Evolutionary conservation across 2,113 vertebrate genomes (phyloP).

Genomic region (Mesembrinibis cayennensis): DNA sequence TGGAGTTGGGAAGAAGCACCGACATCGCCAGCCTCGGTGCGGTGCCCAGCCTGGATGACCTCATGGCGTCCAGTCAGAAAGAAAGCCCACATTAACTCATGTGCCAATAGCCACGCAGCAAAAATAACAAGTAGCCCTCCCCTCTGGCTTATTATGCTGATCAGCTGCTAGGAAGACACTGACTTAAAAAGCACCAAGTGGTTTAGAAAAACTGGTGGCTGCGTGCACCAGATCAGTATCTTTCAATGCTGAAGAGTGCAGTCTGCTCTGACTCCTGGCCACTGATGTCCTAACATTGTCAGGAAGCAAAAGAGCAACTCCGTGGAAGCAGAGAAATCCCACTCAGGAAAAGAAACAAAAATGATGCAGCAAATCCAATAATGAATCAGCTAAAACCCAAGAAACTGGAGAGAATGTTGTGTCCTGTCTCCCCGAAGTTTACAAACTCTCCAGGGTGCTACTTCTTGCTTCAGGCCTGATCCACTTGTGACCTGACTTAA

Average conservation of each 20-base stretch:
- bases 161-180: neutral
- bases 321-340: neutral
- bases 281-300: neutral
- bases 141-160: neutral
- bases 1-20: neutral
- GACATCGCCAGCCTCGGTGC: rapidly evolving
- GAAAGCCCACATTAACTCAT: neutral
- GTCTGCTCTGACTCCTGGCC: neutral
- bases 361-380: neutral
- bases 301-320: neutral
- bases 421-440: neutral
- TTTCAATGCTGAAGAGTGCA: neutral
- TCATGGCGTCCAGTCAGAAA: neutral
- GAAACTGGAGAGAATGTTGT: neutral
- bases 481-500: neutral
- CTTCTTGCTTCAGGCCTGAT: neutral
- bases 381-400: neutral
- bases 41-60: neutral
- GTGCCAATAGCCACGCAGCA: neutral
- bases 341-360: neutral
- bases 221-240: neutral
- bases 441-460: neutral
- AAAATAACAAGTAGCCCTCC: neutral
- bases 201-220: neutral
- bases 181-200: neutral